Evolutionary conservation across 1,140 invertebrate genomes (phyloP).

Genomic region (Heliconius hewitsoni): DNA sequence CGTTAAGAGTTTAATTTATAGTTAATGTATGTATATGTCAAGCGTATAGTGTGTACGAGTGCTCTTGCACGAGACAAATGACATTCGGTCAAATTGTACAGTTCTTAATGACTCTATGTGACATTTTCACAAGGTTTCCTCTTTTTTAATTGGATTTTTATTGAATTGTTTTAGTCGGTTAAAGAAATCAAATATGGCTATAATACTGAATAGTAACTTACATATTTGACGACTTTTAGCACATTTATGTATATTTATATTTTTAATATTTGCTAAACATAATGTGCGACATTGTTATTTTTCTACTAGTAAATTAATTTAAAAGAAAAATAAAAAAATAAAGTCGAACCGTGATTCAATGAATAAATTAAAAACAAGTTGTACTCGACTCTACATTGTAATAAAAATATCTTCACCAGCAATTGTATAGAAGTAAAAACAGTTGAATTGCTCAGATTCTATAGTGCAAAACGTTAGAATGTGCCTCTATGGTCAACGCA

Average conservation of each 20-base stretch:
- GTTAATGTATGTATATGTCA: background rate
- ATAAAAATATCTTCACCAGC: background rate
- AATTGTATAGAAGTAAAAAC: conserved; percentile 4
- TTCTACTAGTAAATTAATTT: background rate
- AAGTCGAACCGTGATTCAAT: background rate
- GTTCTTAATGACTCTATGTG: conserved; percentile 1
- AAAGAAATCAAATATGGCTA: no score
- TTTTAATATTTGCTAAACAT: no score
- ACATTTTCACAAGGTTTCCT: background rate
- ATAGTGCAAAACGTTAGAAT: conserved; percentile 17
- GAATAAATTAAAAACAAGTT: conserved; percentile 1
- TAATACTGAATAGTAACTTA: no score
- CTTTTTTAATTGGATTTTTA: background rate
- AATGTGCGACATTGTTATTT: no score
- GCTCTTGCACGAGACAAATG: background rate
- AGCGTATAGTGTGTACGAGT: background rate
- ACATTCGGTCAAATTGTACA: background rate
- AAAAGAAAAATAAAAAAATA: background rate
- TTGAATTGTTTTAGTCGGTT: no score
- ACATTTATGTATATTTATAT: no score
- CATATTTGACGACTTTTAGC: no score
- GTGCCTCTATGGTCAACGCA: conserved; percentile 31
- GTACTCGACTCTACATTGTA: background rate
- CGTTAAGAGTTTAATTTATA: background rate
- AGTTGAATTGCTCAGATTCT: background rate